Conservation (phyloP, 2,888 invertebrate species). For the Cheilosia pagana region DNA sequence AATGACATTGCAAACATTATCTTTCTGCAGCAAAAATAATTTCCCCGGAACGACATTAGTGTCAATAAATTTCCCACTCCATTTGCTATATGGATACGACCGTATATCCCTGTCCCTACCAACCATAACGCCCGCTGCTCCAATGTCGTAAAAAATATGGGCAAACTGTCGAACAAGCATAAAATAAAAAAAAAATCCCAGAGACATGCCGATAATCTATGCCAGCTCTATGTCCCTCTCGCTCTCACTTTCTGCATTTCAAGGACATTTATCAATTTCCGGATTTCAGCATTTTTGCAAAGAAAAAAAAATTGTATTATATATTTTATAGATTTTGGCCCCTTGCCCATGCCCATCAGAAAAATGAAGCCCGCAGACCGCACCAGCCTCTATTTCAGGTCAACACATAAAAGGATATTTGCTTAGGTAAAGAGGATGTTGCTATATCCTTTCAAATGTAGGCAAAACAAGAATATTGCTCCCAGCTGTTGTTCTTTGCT, state of each 20-base stretch:
- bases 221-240: neutral
- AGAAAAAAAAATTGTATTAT: constrained; percentile 42
- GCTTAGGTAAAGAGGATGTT: constrained; percentile 55
- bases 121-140: neutral
- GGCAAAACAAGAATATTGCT: constrained; percentile 57
- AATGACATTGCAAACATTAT: constrained; percentile 42
- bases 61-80: constrained; percentile 57
- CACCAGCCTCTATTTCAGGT: constrained; percentile 20
- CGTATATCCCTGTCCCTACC: neutral
- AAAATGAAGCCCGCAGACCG: neutral
- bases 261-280: constrained; percentile 72
- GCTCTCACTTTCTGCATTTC: constrained; percentile 7
- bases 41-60: constrained; percentile 63
- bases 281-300: constrained; percentile 60
- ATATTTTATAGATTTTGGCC: constrained; percentile 63
- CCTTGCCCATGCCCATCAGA: constrained; percentile 35
- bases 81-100: constrained; percentile 36
- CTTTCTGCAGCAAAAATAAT: constrained; percentile 3
- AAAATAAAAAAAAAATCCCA: constrained; percentile 31
- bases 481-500: constrained; percentile 44
- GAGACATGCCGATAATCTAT: constrained; percentile 37
- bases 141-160: constrained; percentile 15
- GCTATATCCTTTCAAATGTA: constrained; percentile 45
- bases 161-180: constrained; percentile 49
- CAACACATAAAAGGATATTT: constrained; percentile 48